These are phyloP conservation scores for Diplogasteroides magnus DNA, from an alignment of 1,140 invertebrate species.

Conservation along the genomic window DNA sequence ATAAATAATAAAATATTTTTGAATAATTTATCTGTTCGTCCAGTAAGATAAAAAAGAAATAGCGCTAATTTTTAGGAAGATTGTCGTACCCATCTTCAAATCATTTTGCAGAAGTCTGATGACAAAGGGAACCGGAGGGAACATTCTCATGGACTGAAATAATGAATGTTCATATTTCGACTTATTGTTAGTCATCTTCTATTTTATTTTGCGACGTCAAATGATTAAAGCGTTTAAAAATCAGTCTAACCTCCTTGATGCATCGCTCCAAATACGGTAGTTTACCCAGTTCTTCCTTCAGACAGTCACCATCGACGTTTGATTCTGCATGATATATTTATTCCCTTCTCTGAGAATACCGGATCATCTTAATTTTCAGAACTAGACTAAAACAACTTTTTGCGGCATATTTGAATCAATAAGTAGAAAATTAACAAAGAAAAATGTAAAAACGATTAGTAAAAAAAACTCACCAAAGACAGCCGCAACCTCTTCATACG, in stretches of 20 bases:
- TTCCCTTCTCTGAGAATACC: no score
- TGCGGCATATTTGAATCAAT: constrained; percentile 4
- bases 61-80: not conserved
- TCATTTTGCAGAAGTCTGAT: constrained; percentile 69
- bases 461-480: constrained; percentile 40
- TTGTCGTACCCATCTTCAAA: constrained; percentile 57
- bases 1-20: constrained; percentile 3
- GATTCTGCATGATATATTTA: no score
- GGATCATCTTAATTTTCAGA: no score
- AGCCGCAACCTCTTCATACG: constrained; percentile 70
- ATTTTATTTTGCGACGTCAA: not conserved
- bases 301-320: constrained; percentile 68
- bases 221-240: not conserved
- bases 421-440: no score
- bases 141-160: constrained; percentile 71
- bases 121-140: constrained; percentile 64
- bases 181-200: not conserved
- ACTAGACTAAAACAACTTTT: constrained; percentile 2
- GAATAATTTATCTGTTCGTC: not conserved
- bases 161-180: not conserved
- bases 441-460: not conserved
- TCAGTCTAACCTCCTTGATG: constrained; percentile 54
- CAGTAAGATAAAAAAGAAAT: not conserved
- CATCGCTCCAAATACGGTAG: constrained; percentile 77
- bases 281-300: constrained; percentile 72